Evolutionary conservation across 2,888 invertebrate genomes (phyloP).

Genomic region (Drosophila multiciliata): DNA sequence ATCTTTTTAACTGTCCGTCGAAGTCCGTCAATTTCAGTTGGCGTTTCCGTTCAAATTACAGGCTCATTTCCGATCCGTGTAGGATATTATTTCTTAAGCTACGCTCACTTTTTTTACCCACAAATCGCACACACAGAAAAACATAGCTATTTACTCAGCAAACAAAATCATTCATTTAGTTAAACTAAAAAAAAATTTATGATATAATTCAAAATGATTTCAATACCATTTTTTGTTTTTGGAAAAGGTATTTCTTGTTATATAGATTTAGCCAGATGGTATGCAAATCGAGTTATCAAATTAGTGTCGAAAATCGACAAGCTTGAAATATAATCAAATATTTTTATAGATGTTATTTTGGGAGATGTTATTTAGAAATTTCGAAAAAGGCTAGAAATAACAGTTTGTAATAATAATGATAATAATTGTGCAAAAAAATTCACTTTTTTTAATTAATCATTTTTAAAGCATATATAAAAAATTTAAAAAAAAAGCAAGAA

Average conservation of each 20-base stretch:
- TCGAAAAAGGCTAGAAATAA: too few relatives aligned
- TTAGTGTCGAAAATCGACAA: background rate
- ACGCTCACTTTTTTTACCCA: slow-evolving; percentile 27
- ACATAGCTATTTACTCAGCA: background rate
- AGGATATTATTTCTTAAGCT: slow-evolving; percentile 77
- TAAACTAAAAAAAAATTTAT: background rate
- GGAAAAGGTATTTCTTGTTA: too few relatives aligned
- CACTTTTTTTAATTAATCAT: too few relatives aligned
- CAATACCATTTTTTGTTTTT: too few relatives aligned
- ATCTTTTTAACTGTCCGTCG: background rate
- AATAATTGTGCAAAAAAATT: background rate
- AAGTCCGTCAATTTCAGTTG: slow-evolving; percentile 41
- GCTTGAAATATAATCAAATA: too few relatives aligned
- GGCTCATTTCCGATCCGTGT: slow-evolving; percentile 78
- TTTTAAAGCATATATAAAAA: too few relatives aligned
- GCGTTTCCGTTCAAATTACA: slow-evolving; percentile 78
- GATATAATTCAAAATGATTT: too few relatives aligned
- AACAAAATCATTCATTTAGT: background rate
- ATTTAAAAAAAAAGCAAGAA: too few relatives aligned
- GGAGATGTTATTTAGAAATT: too few relatives aligned
- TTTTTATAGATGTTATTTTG: too few relatives aligned
- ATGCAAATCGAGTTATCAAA: background rate
- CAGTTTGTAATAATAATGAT: background rate
- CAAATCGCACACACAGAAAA: slow-evolving; percentile 2
- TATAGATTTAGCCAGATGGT: too few relatives aligned